These are phyloP conservation scores for Brevipalpus yothersi DNA, from an alignment of 1,140 invertebrate genomes.

Conservation along the genomic window DNA sequence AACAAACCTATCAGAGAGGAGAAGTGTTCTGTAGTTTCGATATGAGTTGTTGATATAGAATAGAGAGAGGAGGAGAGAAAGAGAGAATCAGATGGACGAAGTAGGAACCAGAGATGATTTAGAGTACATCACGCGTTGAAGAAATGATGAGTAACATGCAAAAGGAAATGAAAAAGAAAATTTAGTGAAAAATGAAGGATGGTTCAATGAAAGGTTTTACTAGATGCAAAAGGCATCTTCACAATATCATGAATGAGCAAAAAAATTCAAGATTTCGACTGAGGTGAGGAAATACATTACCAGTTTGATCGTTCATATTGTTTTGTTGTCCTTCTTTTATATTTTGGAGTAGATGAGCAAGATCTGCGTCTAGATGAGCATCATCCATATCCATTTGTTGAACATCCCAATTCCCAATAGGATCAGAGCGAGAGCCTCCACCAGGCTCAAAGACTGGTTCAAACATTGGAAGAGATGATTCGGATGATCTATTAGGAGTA, in stretches of 20 bases:
- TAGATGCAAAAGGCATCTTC: neutral
- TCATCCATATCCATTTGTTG: slow-evolving; percentile 49
- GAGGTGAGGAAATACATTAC: slow-evolving; percentile 2
- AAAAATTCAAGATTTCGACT: neutral
- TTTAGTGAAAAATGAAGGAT: neutral
- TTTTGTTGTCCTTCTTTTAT: slow-evolving; percentile 76
- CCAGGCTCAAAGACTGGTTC: slow-evolving; percentile 13
- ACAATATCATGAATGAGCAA: neutral
- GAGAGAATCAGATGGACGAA: too few relatives aligned
- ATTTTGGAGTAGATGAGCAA: slow-evolving; percentile 64
- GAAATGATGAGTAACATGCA: neutral
- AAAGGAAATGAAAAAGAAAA: neutral
- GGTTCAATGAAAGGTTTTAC: neutral
- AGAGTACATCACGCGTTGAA: too few relatives aligned
- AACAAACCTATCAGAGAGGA: too few relatives aligned
- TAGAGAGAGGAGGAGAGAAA: too few relatives aligned
- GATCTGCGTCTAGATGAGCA: slow-evolving; percentile 70
- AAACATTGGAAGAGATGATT: slow-evolving; percentile 15
- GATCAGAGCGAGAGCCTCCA: neutral
- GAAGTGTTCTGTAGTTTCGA: too few relatives aligned
- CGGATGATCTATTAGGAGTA: slow-evolving; percentile 8
- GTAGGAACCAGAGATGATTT: too few relatives aligned
- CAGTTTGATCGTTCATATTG: slow-evolving; percentile 30
- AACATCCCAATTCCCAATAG: slow-evolving; percentile 8
- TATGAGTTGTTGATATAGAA: too few relatives aligned